Base-by-base conservation (phyloP, 2,888 invertebrate genomes). In the Calliopum simillimum region DNA sequence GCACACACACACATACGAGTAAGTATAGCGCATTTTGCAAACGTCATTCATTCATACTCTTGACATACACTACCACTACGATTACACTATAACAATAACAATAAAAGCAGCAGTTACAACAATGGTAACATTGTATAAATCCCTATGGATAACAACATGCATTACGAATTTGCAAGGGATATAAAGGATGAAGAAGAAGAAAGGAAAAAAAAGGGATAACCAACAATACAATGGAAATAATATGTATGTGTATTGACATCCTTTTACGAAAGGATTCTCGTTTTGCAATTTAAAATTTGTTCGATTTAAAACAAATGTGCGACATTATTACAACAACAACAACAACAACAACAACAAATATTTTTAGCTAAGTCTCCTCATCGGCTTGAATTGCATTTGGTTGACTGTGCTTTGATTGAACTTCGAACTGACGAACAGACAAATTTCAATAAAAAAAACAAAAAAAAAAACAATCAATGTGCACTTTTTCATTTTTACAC, bases 81-180 rank as follows among this genome's bases (percentile, higher is more conserved):
- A 56, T 8, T 16, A 6, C 33, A 33, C 64, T 19, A 56, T 56
- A 44, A 66, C 56, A 65, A 55, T 12, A 53, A 65, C 53, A 53
- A 43, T n/a, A 21, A 43, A 21, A 55, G 23, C 13, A 53, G 43
- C 53, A 41, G 16, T 19, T 33, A 41, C 51, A 12, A 19, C 21
- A 65, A 44, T 13, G 25, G 44, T 23, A 19, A 56, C 66, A 66
- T 56, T 25, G 25, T 19, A 46, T n/a, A 65, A 65, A 65, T 65
- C 65, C 55, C 65, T 55, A 44, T 65, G 55, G 65, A 65, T 65
- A 53, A 65, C 33, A 33, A 33, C 65, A 65, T 65, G 65, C 65
- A 65, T 65, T 65, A 65, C 65, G 65, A 65, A 65, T 65, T 65
- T 55, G 65, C 55, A 41, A 41, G 51, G 47, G 25, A 64, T 65